A percentile compares a stretch with the other conserved stretches of the same genome.
phyloP scores from a whole-genome alignment of 2,888 invertebrate species.

The Steinernema scapterisci region DNA sequence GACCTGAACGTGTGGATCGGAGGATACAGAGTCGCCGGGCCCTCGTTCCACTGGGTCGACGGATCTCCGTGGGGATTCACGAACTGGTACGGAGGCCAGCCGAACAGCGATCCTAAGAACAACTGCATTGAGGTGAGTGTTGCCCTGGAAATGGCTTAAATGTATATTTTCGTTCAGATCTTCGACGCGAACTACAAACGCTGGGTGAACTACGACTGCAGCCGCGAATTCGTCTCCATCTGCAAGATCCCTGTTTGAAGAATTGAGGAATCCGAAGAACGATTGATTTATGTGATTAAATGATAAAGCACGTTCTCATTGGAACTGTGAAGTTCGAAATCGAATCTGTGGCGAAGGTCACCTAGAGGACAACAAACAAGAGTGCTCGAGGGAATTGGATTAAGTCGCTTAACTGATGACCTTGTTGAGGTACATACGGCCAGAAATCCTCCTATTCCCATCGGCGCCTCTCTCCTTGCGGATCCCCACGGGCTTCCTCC shows the following conservation, averaged over 20 bases:
- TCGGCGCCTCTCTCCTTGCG: too few relatives aligned
- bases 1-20: constrained; percentile 15
- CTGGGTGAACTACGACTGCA: constrained; percentile 19
- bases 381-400: too few relatives aligned
- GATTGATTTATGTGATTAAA: too few relatives aligned
- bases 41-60: constrained; percentile 4
- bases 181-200: constrained; percentile 16
- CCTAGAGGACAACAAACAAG: too few relatives aligned
- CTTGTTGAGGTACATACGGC: too few relatives aligned
- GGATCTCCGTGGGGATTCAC: background rate
- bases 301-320: too few relatives aligned
- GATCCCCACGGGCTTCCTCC: too few relatives aligned
- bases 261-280: too few relatives aligned
- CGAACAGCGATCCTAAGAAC: background rate
- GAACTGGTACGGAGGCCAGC: background rate
- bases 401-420: too few relatives aligned
- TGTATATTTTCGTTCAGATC: background rate
- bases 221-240: background rate
- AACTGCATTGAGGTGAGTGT: background rate
- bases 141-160: background rate
- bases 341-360: too few relatives aligned
- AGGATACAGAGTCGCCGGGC: background rate
- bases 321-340: too few relatives aligned
- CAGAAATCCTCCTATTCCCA: too few relatives aligned
- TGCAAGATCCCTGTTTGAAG: background rate